These are phyloP conservation scores for Smutsia gigantea DNA, from an alignment of 2,797 vertebrate species.

Conservation along the genomic window DNA sequence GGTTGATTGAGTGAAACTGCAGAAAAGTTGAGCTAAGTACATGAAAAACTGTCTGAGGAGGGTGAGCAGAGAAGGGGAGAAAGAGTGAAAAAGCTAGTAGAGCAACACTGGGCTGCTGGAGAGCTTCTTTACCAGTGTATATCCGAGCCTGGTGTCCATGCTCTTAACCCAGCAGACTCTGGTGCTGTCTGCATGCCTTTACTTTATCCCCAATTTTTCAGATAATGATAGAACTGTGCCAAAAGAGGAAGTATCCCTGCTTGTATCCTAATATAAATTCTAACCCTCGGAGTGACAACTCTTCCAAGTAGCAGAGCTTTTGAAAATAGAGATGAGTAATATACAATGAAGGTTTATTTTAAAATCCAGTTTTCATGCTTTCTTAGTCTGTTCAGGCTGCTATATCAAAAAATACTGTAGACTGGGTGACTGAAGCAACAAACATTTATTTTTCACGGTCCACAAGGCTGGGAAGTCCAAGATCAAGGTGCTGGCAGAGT, in stretches of 20 bases:
- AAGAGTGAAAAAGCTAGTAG: not conserved
- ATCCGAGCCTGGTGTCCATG: not conserved
- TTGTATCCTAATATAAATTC: not conserved
- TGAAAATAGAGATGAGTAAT: constrained; percentile 3
- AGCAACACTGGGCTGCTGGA: accelerated
- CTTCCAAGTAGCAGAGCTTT: not conserved
- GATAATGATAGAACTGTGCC: not conserved
- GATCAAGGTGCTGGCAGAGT: not conserved
- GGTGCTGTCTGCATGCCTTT: not conserved
- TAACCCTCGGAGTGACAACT: not conserved
- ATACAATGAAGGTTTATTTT: constrained; percentile 21
- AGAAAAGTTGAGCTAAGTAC: not conserved
- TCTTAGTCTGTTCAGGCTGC: not conserved
- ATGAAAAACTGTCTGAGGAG: not conserved
- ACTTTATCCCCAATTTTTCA: not conserved
- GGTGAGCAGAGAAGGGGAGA: not conserved
- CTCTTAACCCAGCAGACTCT: not conserved
- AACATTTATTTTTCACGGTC: not conserved
- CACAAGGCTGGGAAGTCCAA: not conserved
- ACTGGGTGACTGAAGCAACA: not conserved
- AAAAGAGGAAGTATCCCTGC: not conserved
- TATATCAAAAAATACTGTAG: not conserved
- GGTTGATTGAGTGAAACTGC: not conserved
- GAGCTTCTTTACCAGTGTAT: not conserved
- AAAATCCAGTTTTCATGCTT: constrained; percentile 46